Percentiles rank a stretch among this genome's conserved stretches.
phyloP scores from a whole-genome alignment of 2,113 vertebrate species.

The Oreochromis aureus region DNA sequence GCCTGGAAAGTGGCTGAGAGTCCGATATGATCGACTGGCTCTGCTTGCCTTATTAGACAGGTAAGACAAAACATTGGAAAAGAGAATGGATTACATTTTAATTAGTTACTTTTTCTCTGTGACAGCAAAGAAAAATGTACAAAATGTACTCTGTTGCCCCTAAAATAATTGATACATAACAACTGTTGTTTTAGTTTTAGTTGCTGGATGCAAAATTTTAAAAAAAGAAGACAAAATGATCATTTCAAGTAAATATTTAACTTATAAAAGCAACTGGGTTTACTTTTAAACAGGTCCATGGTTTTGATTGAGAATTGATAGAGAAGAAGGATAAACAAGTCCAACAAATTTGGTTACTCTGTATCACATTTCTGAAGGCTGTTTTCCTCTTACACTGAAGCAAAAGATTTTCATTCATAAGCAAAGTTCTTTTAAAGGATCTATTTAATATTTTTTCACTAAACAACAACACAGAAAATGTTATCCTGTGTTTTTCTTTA shows the following conservation, averaged over 20 bases:
- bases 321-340: not conserved
- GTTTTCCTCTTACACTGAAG: not conserved
- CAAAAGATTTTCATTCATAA: not conserved
- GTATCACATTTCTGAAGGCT: not conserved
- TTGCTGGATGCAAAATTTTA: not conserved
- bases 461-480: not conserved
- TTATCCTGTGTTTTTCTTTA: not conserved
- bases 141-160: not conserved
- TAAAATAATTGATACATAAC: not conserved
- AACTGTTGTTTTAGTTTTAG: not conserved
- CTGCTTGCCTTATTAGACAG: conserved; percentile 95
- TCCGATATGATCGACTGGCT: conserved; percentile 95
- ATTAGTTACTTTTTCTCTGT: not conserved
- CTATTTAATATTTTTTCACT: not conserved
- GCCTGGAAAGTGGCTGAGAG: conserved; percentile 91
- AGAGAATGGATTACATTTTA: not conserved
- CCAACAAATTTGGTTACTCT: not conserved
- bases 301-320: not conserved
- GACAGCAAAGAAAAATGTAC: not conserved
- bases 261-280: not conserved
- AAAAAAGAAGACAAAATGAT: not conserved
- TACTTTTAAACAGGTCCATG: not conserved
- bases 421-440: not conserved
- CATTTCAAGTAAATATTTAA: not conserved
- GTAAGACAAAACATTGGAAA: conserved; percentile 53